Conservation (phyloP, 2,888 invertebrate genomes). For the Apotomis betuletana region DNA sequence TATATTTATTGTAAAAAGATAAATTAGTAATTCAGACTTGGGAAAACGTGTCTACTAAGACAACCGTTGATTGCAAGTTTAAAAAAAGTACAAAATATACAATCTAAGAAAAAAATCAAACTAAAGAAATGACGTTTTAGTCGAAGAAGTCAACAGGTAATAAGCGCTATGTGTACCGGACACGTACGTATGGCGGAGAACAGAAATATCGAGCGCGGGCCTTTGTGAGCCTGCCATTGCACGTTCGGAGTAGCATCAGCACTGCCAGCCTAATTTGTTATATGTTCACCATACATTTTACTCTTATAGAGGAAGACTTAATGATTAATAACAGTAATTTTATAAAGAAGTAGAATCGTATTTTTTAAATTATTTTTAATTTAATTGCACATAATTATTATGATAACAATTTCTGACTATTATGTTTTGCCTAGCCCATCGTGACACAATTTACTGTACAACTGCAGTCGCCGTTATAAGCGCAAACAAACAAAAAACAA, state of each 20-base stretch:
- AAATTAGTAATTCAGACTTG: slow-evolving; percentile 46
- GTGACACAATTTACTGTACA: slow-evolving; percentile 21
- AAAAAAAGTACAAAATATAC: slow-evolving; percentile 46
- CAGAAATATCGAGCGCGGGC: background rate
- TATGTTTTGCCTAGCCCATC: slow-evolving; percentile 17
- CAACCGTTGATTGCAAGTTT: slow-evolving; percentile 6
- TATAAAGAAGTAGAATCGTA: slow-evolving; percentile 2
- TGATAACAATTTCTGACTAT: slow-evolving; percentile 10
- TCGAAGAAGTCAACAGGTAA: slow-evolving; percentile 17
- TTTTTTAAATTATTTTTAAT: slow-evolving; percentile 1
- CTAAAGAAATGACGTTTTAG: slow-evolving; percentile 38
- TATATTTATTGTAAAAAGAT: slow-evolving; percentile 16
- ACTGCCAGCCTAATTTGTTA: slow-evolving; percentile 2
- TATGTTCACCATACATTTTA: slow-evolving; percentile 10
- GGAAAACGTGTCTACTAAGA: slow-evolving; percentile 38
- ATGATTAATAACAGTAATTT: slow-evolving; percentile 1
- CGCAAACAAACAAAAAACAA: background rate
- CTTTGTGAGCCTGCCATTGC: too few relatives aligned
- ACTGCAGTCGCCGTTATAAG: background rate
- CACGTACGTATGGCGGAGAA: slow-evolving; percentile 6
- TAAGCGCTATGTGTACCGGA: slow-evolving; percentile 22
- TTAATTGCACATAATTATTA: slow-evolving; percentile 20
- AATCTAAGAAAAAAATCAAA: slow-evolving; percentile 41
- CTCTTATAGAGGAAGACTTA: slow-evolving; percentile 14
- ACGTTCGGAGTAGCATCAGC: too few relatives aligned